A percentile compares a stretch with the other conserved stretches of the same genome.
Conservation (phyloP, 2,113 vertebrate species). For the Trachemys scripta region DNA sequence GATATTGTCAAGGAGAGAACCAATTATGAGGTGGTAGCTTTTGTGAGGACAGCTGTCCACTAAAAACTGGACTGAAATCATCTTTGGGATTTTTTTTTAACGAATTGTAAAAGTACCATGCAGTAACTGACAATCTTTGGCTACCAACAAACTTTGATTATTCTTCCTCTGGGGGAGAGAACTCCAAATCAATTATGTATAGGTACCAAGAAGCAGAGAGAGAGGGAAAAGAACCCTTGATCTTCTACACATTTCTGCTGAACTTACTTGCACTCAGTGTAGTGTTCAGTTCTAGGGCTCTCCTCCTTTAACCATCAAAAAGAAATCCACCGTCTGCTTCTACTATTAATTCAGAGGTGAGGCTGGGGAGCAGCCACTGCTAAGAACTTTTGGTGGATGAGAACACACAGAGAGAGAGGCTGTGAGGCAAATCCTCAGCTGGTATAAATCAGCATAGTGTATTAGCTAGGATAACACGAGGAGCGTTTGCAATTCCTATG, state of each 20-base stretch:
- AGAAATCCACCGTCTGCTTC: not conserved
- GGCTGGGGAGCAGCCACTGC: not conserved
- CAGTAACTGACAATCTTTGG: not conserved
- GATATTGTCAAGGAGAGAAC: not conserved
- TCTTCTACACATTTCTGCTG: not conserved
- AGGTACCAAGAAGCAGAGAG: not conserved
- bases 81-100: not conserved
- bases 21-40: not conserved
- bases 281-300: not conserved
- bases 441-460: not conserved
- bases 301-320: not conserved
- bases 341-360: not conserved
- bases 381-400: not conserved
- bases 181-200: constrained; percentile 13
- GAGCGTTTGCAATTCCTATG: not conserved
- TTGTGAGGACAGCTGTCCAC: not conserved
- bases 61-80: not conserved
- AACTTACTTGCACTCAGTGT: not conserved
- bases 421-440: not conserved
- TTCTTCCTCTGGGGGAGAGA: constrained; percentile 24
- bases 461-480: not conserved
- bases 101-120: not conserved
- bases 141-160: not conserved
- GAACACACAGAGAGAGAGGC: not conserved
- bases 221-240: not conserved